Percentiles rank a stretch among this genome's conserved stretches.
These are phyloP conservation scores for Spilarctia lutea DNA, from an alignment of 2,888 invertebrate genomes.

Conservation along the genomic window DNA sequence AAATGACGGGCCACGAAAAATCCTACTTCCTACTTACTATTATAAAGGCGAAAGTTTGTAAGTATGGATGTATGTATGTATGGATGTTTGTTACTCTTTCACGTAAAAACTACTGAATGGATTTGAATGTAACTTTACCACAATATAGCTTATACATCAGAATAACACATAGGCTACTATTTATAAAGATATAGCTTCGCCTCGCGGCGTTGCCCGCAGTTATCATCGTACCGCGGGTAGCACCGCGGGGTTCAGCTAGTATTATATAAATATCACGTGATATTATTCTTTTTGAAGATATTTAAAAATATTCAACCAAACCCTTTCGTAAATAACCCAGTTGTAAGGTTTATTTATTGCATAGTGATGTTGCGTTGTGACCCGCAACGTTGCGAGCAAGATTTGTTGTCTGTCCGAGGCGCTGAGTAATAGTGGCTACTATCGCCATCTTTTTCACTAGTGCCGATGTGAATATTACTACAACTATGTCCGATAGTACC, in stretches of 20 bases:
- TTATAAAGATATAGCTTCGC: no score
- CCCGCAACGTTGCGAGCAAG: slow-evolving; percentile 49
- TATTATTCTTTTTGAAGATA: not conserved
- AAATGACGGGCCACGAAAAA: not conserved
- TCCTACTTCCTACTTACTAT: no score
- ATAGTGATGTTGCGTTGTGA: slow-evolving; percentile 36
- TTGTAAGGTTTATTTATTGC: slow-evolving; percentile 50
- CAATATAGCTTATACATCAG: no score
- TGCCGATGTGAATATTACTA: slow-evolving; percentile 12
- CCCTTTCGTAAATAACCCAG: slow-evolving; percentile 37
- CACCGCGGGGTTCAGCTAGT: no score
- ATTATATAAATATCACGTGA: not conserved
- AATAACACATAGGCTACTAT: no score
- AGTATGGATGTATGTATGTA: no score
- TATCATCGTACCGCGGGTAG: no score
- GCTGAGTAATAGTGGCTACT: slow-evolving; percentile 64
- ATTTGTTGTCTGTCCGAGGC: slow-evolving; percentile 60
- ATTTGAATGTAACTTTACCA: no score
- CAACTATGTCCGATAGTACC: not conserved
- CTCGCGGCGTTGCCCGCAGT: no score
- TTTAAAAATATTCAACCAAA: slow-evolving; percentile 23
- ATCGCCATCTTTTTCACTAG: slow-evolving; percentile 30
- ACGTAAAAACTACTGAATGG: no score
- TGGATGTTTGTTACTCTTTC: no score
- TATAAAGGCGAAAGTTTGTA: no score